Conservation (phyloP, 2,797 vertebrate genomes). For the Gambelia wislizenii region DNA sequence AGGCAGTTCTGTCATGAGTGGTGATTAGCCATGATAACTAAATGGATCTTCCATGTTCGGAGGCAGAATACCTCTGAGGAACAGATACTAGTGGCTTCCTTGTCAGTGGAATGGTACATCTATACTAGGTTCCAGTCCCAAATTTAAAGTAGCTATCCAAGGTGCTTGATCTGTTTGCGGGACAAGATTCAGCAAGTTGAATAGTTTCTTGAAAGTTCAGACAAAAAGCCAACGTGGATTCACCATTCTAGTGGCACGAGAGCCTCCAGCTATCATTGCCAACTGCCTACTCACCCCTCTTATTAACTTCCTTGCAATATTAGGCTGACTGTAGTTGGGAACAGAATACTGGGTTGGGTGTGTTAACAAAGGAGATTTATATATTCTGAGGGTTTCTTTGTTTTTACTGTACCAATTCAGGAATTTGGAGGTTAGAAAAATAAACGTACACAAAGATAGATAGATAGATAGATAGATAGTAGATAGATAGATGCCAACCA, state of each 20-base stretch:
- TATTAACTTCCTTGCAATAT: not conserved
- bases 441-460: not conserved
- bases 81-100: not conserved
- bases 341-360: not conserved
- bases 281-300: not conserved
- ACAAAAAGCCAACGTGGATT: too few species aligned
- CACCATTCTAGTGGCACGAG: too few species aligned
- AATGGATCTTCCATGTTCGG: not conserved
- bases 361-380: not conserved
- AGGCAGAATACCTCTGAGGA: not conserved
- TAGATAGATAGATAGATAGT: too few species aligned
- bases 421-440: not conserved
- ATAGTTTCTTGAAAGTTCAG: too few species aligned
- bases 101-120: too few species aligned
- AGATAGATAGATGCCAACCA: too few species aligned
- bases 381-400: not conserved
- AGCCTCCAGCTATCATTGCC: too few species aligned
- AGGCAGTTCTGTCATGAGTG: not conserved
- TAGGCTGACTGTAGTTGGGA: not conserved
- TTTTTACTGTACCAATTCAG: not conserved
- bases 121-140: too few species aligned
- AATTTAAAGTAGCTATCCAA: too few species aligned
- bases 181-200: too few species aligned
- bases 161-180: too few species aligned
- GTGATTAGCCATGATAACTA: not conserved